Percentiles rank a stretch among this genome's conserved stretches.
phyloP scores from a whole-genome alignment of 2,888 invertebrate genomes.

The Heterodera filipjevi region DNA sequence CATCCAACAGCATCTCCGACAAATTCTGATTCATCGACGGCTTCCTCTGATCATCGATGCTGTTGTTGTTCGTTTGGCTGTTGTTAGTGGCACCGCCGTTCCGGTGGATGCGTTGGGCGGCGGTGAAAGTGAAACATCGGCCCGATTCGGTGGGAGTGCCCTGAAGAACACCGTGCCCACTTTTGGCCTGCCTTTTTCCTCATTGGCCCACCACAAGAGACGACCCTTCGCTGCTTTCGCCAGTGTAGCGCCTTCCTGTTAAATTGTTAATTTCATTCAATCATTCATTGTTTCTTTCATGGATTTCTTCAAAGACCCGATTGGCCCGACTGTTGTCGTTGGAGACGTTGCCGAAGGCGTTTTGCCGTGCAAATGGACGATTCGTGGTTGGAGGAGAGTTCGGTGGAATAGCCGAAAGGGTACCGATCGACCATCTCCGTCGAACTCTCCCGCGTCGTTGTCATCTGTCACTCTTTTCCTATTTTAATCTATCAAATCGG shows the following conservation, averaged over 20 bases:
- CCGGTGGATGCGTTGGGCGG: slow-evolving; percentile 55
- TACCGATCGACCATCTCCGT: slow-evolving; percentile 59
- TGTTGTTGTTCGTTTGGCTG: slow-evolving; percentile 46
- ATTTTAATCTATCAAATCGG: no score
- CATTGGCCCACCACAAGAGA: slow-evolving; percentile 48
- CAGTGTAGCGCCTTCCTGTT: slow-evolving; percentile 58
- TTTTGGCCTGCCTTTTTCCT: neutral
- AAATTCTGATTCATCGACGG: slow-evolving; percentile 63
- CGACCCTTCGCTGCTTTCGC: slow-evolving; percentile 62
- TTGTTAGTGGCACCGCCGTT: slow-evolving; percentile 52
- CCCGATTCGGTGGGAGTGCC: slow-evolving; percentile 64
- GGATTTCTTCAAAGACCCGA: slow-evolving; percentile 29
- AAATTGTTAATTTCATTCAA: neutral
- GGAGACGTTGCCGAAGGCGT: slow-evolving; percentile 60
- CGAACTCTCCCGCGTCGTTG: slow-evolving; percentile 59
- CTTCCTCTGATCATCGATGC: slow-evolving; percentile 59
- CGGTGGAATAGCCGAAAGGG: slow-evolving; percentile 63
- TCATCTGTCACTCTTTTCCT: slow-evolving; percentile 38
- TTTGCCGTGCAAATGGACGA: slow-evolving; percentile 63
- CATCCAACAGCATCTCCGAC: slow-evolving; percentile 63
- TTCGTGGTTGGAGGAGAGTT: slow-evolving; percentile 57
- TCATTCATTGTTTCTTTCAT: no score
- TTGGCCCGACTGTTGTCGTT: slow-evolving; percentile 61
- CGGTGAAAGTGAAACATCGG: slow-evolving; percentile 53
- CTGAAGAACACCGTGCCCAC: neutral